Base-by-base conservation (phyloP, 1,140 invertebrate genomes). In the Magallana angulata region DNA sequence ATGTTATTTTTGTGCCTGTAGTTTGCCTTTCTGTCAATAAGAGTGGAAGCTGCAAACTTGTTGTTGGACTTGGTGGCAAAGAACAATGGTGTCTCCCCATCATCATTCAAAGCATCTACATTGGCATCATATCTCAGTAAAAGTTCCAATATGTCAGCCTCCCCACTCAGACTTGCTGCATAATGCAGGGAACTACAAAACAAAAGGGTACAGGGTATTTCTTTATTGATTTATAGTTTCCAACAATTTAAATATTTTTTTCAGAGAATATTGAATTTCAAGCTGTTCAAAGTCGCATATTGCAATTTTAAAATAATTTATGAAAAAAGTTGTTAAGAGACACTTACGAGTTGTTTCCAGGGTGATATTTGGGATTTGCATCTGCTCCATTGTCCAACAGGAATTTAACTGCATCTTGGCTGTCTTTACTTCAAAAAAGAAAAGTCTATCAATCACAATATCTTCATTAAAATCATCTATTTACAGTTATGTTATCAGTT, bases 61-160 rank as follows among this genome's bases (percentile, higher is more conserved):
- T 94, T 94, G 88, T 94, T 94, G 57, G 91, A 90, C 87, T 94
- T 92, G 7, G 92, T 93, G 24, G 93, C 92, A 87, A 93, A 92
- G 87, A 94, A 94, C 48, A 95, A 85, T n/a, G 94, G 93, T 2
- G 94, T 92, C 82, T 89, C 86, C 1, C 91, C 90, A 3, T 94
- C 92, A 57, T 92, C 88, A 90, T 94, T 94, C 7, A 92, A 56
- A n/a, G 89, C 82, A 89, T 94, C 92, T 24, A 94, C 90, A 48
- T 93, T 91, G 11, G 93, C 93, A 16, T 92, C 93, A 87, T 91
- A 91, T 2, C 90, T 86, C 30, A 95, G 81, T 14, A 95, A 59
- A 30, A 93, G 62, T 76, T 94, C 93, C 30, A 95, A 88, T 0
- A 94, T 88, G 64, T 94, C 93, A 85, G 92, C 91, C 6, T 89